Conservation (phyloP, 2,797 vertebrate genomes). For the Apogon hyalosoma region DNA sequence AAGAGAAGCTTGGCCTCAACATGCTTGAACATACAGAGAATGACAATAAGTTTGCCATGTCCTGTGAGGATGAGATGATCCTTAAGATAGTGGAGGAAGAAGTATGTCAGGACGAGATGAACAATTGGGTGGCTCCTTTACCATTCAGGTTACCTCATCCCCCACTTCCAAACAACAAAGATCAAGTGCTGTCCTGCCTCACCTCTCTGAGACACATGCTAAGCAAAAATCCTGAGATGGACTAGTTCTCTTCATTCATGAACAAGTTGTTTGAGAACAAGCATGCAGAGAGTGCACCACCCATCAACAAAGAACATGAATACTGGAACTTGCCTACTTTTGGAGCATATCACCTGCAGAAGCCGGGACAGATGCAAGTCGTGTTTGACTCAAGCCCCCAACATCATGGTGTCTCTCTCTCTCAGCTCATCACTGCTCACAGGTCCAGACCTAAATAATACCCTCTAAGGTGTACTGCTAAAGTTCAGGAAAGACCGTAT, state of each 20-base stretch:
- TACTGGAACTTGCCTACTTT: conserved; percentile 15
- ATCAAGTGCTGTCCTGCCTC: conserved; percentile 9
- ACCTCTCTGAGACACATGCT: conserved; percentile 1
- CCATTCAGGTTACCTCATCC: conserved; percentile 24
- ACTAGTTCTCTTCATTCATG: not conserved
- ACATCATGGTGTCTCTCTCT: not conserved
- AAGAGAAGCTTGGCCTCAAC: conserved; percentile 12
- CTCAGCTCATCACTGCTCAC: not conserved
- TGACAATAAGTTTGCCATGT: conserved; percentile 30
- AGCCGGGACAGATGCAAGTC: not conserved
- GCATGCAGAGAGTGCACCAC: not conserved
- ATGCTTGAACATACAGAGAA: conserved; percentile 21
- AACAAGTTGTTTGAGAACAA: conserved; percentile 4
- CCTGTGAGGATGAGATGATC: conserved; percentile 38
- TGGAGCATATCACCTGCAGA: not conserved
- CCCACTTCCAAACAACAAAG: conserved; percentile 15
- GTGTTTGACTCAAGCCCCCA: not conserved
- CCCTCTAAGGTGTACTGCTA: not conserved
- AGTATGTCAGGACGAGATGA: conserved; percentile 18
- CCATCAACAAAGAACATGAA: not conserved
- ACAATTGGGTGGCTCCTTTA: conserved; percentile 27
- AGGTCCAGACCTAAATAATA: not conserved
- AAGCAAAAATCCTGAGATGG: conserved; percentile 14
- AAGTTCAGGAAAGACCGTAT: not conserved
- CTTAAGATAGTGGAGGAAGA: conserved; percentile 19